Evolutionary conservation across 53 echinoderm and acorn worm species (phyloP).

Genomic region (Apostichopus leukothele): DNA sequence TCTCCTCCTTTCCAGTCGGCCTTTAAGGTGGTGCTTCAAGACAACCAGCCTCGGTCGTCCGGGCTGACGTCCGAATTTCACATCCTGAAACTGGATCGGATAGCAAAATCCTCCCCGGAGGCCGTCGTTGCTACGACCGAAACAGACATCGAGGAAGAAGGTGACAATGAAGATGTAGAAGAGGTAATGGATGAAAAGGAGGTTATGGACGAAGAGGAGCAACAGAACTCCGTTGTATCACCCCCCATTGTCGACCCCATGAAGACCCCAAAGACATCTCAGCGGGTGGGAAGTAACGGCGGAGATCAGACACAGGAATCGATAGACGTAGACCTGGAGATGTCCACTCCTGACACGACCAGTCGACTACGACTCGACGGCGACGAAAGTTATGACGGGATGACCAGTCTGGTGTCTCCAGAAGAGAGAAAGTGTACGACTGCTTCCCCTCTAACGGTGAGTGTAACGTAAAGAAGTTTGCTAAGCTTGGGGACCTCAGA

Average conservation of each 20-base stretch:
- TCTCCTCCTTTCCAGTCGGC: conserved; percentile 20
- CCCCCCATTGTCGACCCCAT: neutral
- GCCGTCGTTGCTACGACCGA: neutral
- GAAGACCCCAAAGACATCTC: too few species aligned
- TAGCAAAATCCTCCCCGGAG: neutral
- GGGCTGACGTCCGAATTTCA: conserved; percentile 28
- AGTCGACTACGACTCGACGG: too few species aligned
- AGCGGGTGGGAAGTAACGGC: too few species aligned
- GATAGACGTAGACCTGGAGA: neutral
- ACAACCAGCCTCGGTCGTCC: neutral
- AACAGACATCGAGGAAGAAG: neutral
- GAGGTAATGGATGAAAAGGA: neutral
- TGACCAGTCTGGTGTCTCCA: conserved; percentile 17
- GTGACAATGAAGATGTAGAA: neutral
- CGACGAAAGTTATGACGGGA: neutral
- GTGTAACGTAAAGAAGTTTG: neutral
- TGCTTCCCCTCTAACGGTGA: conserved; percentile 11
- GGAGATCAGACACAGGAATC: too few species aligned
- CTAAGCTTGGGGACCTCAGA: too few species aligned
- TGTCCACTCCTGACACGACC: neutral
- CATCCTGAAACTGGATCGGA: conserved; percentile 17
- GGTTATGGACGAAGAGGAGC: neutral
- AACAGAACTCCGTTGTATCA: neutral
- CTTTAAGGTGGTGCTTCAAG: conserved; percentile 14
- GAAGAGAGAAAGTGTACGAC: neutral